phyloP scores from a whole-genome alignment of 2,797 vertebrate genomes.

The Podarcis lilfordi region DNA sequence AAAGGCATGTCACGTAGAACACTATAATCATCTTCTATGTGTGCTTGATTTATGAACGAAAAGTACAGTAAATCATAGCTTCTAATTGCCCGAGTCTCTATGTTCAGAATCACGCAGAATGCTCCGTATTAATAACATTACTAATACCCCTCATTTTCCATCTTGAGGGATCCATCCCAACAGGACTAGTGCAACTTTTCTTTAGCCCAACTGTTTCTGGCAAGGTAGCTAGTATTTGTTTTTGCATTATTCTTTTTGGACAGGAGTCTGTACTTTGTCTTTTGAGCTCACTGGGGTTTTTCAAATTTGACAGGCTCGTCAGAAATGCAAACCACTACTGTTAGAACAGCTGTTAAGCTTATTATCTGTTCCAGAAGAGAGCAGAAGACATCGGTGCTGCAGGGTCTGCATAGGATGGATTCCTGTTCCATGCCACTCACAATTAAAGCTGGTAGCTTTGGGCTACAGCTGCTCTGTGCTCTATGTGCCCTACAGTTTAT shows the following conservation, averaged over 20 bases:
- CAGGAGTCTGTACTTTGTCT: neutral
- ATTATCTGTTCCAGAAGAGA: neutral
- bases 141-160: neutral
- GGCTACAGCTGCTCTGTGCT: neutral
- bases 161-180: neutral
- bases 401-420: neutral
- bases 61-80: neutral
- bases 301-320: neutral
- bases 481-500: neutral
- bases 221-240: neutral
- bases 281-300: neutral
- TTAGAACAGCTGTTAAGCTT: conserved; percentile 2
- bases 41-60: conserved; percentile 28
- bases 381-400: neutral
- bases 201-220: neutral
- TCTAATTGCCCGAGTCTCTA: conserved; percentile 28
- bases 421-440: neutral
- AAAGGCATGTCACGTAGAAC: conserved; percentile 54
- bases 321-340: neutral
- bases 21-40: conserved; percentile 24
- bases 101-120: conserved; percentile 39
- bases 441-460: neutral
- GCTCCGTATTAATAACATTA: neutral
- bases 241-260: neutral
- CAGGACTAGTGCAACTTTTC: neutral